Evolutionary conservation across 1,140 invertebrate species (phyloP).

Genomic region (Chrysomallon squamiferum): DNA sequence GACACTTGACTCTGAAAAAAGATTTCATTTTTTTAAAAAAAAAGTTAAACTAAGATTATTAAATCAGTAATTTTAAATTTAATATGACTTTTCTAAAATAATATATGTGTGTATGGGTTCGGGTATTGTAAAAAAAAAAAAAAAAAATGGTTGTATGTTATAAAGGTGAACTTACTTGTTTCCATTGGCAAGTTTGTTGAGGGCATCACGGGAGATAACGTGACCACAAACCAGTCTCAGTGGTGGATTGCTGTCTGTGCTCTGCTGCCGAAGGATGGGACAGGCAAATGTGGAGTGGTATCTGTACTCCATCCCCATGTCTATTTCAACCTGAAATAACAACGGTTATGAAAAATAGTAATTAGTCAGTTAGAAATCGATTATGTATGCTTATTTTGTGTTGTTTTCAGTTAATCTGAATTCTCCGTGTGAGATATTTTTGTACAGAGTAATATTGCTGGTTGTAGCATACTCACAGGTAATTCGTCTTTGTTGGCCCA

Average conservation of each 20-base stretch:
- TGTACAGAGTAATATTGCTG: too few relatives aligned
- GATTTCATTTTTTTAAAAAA: constrained; percentile 7
- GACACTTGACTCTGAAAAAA: constrained; percentile 90
- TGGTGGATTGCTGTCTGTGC: constrained; percentile 94
- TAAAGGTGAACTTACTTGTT: constrained; percentile 77
- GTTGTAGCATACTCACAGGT: constrained; percentile 82
- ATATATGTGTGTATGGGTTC: background rate
- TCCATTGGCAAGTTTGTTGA: constrained; percentile 91
- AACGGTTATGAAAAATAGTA: background rate
- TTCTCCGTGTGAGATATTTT: too few relatives aligned
- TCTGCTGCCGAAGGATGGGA: constrained; percentile 96
- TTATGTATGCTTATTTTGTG: too few relatives aligned
- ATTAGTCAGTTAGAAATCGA: too few relatives aligned
- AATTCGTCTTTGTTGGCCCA: constrained; percentile 96
- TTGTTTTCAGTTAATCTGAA: too few relatives aligned
- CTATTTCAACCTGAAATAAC: constrained; percentile 82
- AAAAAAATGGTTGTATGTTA: background rate
- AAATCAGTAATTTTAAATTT: background rate
- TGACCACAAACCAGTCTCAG: constrained; percentile 97
- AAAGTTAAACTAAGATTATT: background rate
- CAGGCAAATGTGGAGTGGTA: constrained; percentile 99
- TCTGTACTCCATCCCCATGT: constrained; percentile 82
- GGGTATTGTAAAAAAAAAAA: background rate
- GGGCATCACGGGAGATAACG: constrained; percentile 95
- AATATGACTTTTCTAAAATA: background rate